These are phyloP conservation scores for Phaethornis superciliosus DNA, from an alignment of 2,113 vertebrate genomes.

Conservation along the genomic window DNA sequence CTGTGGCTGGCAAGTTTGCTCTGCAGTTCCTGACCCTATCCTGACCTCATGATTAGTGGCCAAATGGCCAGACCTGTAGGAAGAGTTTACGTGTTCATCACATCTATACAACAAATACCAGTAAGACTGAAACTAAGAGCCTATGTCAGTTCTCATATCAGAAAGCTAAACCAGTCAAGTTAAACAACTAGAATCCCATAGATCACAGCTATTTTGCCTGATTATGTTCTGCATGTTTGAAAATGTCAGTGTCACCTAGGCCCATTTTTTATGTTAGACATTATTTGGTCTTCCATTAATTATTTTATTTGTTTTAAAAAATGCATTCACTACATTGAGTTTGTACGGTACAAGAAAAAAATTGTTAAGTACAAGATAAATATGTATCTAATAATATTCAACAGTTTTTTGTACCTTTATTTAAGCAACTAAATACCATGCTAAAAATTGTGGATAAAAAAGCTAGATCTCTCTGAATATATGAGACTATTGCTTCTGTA, in stretches of 20 bases:
- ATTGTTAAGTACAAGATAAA: not conserved
- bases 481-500: not conserved
- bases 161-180: not conserved
- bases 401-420: not conserved
- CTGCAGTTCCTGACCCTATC: not conserved
- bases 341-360: not conserved
- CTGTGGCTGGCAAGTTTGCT: not conserved
- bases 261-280: not conserved
- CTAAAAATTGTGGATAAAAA: not conserved
- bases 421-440: not conserved
- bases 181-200: not conserved
- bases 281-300: not conserved
- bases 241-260: not conserved
- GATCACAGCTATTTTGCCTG: not conserved
- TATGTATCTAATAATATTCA: not conserved
- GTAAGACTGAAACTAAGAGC: not conserved
- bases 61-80: not conserved
- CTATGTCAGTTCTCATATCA: not conserved
- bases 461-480: not conserved
- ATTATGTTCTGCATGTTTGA: not conserved
- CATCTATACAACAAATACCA: not conserved
- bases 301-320: not conserved
- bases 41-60: not conserved
- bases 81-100: not conserved
- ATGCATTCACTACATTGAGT: not conserved